A percentile compares a stretch with the other conserved stretches of the same genome.
Conservation (phyloP, 2,113 vertebrate genomes). For the Numida meleagris region DNA sequence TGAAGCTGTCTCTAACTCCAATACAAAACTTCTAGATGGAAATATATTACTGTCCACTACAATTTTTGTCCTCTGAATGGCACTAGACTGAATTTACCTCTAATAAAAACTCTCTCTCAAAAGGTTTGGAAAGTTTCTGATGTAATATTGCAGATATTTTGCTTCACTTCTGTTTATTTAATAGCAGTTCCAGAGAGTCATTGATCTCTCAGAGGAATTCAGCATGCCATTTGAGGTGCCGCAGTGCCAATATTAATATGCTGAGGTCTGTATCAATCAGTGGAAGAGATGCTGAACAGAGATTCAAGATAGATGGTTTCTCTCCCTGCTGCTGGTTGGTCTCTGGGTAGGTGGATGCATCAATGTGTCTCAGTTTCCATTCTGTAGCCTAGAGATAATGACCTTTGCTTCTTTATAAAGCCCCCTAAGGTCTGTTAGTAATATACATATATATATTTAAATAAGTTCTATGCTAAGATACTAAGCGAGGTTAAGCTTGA, state of each 20-base stretch:
- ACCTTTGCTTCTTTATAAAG: neutral
- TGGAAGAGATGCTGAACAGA: neutral
- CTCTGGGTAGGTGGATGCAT: neutral
- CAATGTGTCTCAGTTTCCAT: neutral
- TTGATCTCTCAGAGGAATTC: neutral
- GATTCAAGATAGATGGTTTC: neutral
- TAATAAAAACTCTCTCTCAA: neutral
- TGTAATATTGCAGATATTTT: neutral
- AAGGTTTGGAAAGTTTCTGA: neutral
- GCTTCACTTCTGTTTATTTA: neutral
- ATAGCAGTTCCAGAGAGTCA: neutral
- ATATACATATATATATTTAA: neutral
- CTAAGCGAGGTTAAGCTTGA: neutral
- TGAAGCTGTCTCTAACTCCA: neutral
- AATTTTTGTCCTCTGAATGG: neutral
- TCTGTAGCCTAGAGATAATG: neutral
- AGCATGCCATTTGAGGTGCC: neutral
- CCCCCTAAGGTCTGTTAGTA: neutral
- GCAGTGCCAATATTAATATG: neutral
- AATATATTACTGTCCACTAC: fast-evolving
- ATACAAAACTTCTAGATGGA: neutral
- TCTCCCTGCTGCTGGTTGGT: neutral
- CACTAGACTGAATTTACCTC: neutral
- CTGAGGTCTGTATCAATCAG: fast-evolving
- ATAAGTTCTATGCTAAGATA: neutral